Percentiles rank a stretch among this genome's conserved stretches.
phyloP scores from a whole-genome alignment of 2,888 invertebrate species.

The Trilocha varians region DNA sequence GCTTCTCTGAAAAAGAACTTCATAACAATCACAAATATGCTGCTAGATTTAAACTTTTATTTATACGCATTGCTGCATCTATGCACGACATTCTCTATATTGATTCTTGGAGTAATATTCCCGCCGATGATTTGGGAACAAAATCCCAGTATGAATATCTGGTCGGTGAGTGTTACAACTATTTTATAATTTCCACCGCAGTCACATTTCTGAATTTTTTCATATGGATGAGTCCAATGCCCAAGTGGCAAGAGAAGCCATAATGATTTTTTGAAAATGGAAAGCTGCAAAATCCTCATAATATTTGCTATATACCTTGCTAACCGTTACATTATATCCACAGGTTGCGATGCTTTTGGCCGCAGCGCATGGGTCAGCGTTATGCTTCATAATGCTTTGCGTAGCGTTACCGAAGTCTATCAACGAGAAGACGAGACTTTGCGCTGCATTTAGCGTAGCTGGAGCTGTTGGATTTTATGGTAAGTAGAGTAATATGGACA shows the following conservation, averaged over 20 bases:
- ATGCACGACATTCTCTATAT: conserved; percentile 66
- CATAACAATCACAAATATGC: conserved; percentile 54
- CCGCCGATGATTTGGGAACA: conserved; percentile 67
- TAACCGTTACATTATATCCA: conserved; percentile 1
- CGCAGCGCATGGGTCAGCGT: conserved; percentile 48
- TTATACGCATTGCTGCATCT: conserved; percentile 68
- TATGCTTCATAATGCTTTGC: conserved; percentile 57
- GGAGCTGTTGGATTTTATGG: conserved; percentile 73
- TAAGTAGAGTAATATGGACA: too few relatives aligned
- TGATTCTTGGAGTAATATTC: conserved; percentile 66
- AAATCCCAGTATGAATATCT: conserved; percentile 52
- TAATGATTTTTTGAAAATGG: too few relatives aligned
- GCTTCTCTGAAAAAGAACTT: conserved; percentile 59
- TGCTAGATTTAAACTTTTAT: conserved; percentile 67
- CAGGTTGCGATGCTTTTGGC: conserved; percentile 46
- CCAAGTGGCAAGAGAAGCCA: too few relatives aligned
- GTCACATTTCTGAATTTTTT: too few relatives aligned
- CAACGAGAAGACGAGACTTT: conserved; percentile 52
- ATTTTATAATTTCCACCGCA: too few relatives aligned
- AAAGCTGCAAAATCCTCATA: too few relatives aligned
- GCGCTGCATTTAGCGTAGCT: conserved; percentile 56
- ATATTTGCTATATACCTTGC: not conserved
- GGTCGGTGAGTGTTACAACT: conserved; percentile 59
- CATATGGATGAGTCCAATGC: too few relatives aligned
- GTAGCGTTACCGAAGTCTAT: conserved; percentile 52